A percentile compares a stretch with the other conserved stretches of the same genome.
Evolutionary conservation across 2,113 vertebrate species (phyloP).

Genomic region (Microtus richardsoni): DNA sequence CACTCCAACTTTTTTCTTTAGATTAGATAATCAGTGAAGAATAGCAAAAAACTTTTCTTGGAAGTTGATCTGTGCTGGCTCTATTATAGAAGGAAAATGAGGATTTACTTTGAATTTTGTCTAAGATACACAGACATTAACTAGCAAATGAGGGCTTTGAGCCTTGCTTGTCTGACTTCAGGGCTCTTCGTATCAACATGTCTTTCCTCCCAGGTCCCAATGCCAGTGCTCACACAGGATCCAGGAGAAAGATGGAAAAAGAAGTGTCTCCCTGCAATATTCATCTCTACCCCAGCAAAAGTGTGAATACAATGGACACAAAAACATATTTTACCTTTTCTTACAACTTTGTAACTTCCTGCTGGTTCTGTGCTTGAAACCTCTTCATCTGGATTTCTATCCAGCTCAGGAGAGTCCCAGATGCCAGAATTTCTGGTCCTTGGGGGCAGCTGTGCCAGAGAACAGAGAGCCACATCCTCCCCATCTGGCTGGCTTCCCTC

Average conservation of each 20-base stretch:
- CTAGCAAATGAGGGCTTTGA: not conserved
- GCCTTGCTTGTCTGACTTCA: not conserved
- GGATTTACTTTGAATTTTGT: not conserved
- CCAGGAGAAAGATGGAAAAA: not conserved
- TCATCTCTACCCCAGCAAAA: not conserved
- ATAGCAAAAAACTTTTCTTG: not conserved
- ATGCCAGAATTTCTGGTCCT: conserved; percentile 48
- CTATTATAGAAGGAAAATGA: not conserved
- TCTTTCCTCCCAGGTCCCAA: not conserved
- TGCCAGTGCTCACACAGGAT: not conserved
- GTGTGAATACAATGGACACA: accelerated
- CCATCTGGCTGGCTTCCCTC: not conserved
- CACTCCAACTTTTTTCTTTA: not conserved
- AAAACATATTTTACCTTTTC: conserved; percentile 82
- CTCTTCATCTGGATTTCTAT: conserved; percentile 49
- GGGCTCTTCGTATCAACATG: not conserved
- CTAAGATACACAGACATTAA: not conserved
- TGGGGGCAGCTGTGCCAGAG: conserved; percentile 75
- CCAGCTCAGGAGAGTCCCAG: conserved; percentile 73
- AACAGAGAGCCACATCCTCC: not conserved
- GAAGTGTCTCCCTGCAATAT: not conserved
- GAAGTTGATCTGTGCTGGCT: not conserved
- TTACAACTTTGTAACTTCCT: conserved; percentile 82
- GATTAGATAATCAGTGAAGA: not conserved
- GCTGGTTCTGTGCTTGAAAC: conserved; percentile 36